Evolutionary conservation across 1,140 invertebrate genomes (phyloP), one percentile per base, ranked within the genome.

Genomic region (Dendroctonus valens): DNA sequence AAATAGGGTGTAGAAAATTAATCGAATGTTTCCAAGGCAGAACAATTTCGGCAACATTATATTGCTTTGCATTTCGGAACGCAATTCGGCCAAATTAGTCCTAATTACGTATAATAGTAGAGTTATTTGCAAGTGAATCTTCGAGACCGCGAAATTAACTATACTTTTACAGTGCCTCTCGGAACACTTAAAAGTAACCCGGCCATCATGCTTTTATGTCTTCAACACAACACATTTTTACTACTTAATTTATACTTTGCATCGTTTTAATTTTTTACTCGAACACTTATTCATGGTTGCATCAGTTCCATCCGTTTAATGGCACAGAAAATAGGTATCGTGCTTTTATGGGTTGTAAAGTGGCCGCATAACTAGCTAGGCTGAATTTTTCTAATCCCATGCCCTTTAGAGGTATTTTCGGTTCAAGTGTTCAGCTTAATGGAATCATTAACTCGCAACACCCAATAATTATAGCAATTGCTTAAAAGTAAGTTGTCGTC

Each of bases 101-200:
- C 67, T 68, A 68, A 68, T 68, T 68, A 59, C 60, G 41, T 37
- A 63, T 68, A 68, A 68, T 68, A 59, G 60, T 68, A 53, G 59
- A 68, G 67, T 54, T 61, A 68, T 68, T 62, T 63, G 50, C 61
- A 63, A 55, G 61, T 63, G 61, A 63, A 63, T 52, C 59, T 41
- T 37, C 59, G 39, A 51, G 38, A 9, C 59, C 38, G 48, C 59
- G 37, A 61, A 61, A 61, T 61, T 61, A 61, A 51, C 61, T 54
- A 46, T 55, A 63, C 61, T 54, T 63, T 63, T 42, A 55, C 50
- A 48, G 6, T 63, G 61, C 50, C 61, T 63, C 52, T 63, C 48
- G 50, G 61, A 54, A 63, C 61, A 63, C 61, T 63, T 54, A 63
- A 63, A n/a, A 52, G 41, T 46, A 53, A 40, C 48, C 48, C 48